Evolutionary conservation across 2,888 invertebrate species (phyloP).

Genomic region (Phanerotoma sp.): DNA sequence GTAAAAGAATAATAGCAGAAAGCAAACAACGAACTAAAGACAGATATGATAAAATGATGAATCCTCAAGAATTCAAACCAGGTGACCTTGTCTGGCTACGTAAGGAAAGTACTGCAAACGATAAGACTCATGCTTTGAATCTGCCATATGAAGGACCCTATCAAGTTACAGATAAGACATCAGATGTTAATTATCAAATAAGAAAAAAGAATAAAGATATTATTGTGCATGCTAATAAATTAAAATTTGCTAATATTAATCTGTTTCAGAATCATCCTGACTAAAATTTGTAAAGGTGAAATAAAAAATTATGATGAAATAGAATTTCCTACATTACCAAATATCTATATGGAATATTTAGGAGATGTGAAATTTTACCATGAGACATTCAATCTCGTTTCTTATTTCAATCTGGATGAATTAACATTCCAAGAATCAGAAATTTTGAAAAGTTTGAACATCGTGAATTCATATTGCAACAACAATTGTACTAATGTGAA

Average conservation of each 20-base stretch:
- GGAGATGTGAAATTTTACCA: too few relatives aligned
- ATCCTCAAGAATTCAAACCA: constrained; percentile 8
- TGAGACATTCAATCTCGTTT: constrained; percentile 6
- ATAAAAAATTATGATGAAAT: neutral
- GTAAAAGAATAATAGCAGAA: constrained; percentile 8
- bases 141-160: constrained; percentile 15
- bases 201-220: constrained; percentile 9
- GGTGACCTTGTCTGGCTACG: constrained; percentile 13
- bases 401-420: constrained; percentile 7
- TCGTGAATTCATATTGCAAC: neutral
- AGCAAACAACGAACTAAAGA: constrained; percentile 15
- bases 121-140: constrained; percentile 15
- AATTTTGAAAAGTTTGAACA: neutral
- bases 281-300: too few relatives aligned
- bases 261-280: constrained; percentile 22
- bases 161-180: constrained; percentile 6
- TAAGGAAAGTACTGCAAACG: constrained; percentile 15
- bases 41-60: constrained; percentile 9
- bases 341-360: constrained; percentile 6
- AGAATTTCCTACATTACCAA: neutral
- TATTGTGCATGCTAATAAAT: constrained; percentile 16
- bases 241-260: constrained; percentile 23
- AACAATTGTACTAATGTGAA: constrained; percentile 3
- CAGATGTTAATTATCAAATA: constrained; percentile 18
- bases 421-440: neutral